Evolutionary conservation across 2,113 vertebrate species (phyloP), one percentile per base, ranked within the genome.

Genomic region (Periophthalmus modestus): DNA sequence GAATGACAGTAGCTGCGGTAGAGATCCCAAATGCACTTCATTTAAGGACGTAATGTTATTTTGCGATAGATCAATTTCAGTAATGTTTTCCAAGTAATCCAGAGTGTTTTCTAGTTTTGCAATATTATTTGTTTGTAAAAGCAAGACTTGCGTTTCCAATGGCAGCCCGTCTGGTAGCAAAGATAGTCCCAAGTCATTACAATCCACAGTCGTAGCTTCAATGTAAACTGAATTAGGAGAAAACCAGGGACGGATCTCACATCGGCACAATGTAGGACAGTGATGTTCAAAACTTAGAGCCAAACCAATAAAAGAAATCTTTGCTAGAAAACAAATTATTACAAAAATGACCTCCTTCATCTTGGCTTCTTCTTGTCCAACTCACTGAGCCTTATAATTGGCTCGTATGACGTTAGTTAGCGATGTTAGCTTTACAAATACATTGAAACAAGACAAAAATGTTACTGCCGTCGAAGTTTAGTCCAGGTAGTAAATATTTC

Each of bases 171-270:
- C 78, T 66, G 96, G 96, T 48, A 97, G 92, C 71, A 46, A 77
- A 9, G 87, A 91, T 88, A 98, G 95, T 33, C 96, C 95, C 90
- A 96, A 88, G 85, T 98, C 95, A 39, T 97, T 98, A 75, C 97
- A 98, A 85, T 98, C 97, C 87, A 97, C 94, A 12, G 96, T 98
- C 54, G 92, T 91, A 50, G 95, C 96, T 82, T 98, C 97, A 82
- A 94, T 92, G 70, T 98, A 98, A 66, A 93, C 74, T 52, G 97
- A 98, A 84, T 87, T 95, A 68, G 97, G 97, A 0, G 96, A 96
- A 88, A 98, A 98, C 97, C 97, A 98, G 9, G 97, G 96, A 78
- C 96, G 94, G 76, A 94, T 90, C 88, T 98, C 97, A 87, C 97
- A 98, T 52, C 50, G 68, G 89, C 93, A 87, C 96, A 95, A 63